Evolutionary conservation across 1,140 invertebrate species (phyloP), one percentile per base, ranked within the genome.

Genomic region (Octopus sinensis): DNA sequence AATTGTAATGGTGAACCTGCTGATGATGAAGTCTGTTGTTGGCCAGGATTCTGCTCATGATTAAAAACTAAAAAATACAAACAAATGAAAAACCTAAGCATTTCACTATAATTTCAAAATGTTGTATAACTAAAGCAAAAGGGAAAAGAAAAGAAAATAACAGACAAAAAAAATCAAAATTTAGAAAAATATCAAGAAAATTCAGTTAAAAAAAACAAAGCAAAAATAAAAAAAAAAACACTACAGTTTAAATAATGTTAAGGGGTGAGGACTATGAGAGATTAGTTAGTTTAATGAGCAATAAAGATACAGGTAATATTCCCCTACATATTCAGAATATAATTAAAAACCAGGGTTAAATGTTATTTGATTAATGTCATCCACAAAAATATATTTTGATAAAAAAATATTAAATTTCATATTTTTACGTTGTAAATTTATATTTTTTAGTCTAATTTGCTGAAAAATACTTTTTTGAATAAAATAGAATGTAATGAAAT

Each of bases 51-150:
- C 68, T 73, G 68, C 68, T 73, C 68, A 73, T 43, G 30, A 43
- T 73, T 73, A 73, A 73, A 73, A 73, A 73, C 68, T 73, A 73
- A 73, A 73, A 73, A 73, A 73, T 73, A 73, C 30, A 73, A 73
- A 73, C 68, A 73, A 73, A 73, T 73, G 30, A 73, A 73, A 73
- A 73, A 73, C 68, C 68, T 73, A 73, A 73, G 68, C 68, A 17
- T 73, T 73, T 43, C 30, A 23, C 68, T 73, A 73, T 23, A 73
- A 73, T n/a, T 73, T 13, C 17, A 73, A 73, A 17, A 23, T 23
- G 68, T 73, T 73, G 68, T 23, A 73, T 73, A 73, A 73, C 68
- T 73, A 73, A 73, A 73, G 68, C 17, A 13, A 73, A 73, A 62
- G 56, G 17, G 17, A 62, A 62, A 12, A 62, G 56, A 62, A 62